Evolutionary conservation across 2,888 invertebrate genomes (phyloP).

Genomic region (Branchinecta sandiegonensis): DNA sequence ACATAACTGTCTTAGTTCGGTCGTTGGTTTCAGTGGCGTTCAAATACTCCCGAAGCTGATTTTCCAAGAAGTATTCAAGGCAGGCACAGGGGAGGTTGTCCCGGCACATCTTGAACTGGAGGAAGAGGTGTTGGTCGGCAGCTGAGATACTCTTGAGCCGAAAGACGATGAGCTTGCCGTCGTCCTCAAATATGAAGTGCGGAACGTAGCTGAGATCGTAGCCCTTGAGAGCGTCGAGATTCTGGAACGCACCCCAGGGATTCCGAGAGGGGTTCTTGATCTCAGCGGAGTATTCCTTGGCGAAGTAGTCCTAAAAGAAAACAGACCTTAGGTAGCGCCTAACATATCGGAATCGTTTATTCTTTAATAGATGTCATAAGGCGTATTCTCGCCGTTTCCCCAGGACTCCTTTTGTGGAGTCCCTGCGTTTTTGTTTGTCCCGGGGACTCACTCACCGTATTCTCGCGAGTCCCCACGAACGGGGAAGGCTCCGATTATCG

Average conservation of each 20-base stretch:
- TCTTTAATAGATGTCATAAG: no score
- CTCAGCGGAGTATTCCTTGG: background rate
- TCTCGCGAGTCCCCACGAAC: no score
- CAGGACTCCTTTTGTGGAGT: no score
- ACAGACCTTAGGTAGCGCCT: background rate
- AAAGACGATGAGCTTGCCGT: background rate
- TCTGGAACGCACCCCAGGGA: background rate
- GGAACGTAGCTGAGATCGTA: background rate
- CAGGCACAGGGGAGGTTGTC: background rate
- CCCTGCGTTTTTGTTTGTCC: no score
- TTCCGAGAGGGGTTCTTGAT: background rate
- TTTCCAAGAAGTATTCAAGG: conserved; percentile 1
- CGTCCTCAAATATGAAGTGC: background rate
- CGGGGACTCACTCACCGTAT: no score
- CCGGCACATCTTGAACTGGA: background rate
- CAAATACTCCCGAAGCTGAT: background rate
- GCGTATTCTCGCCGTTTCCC: no score
- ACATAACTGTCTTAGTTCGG: conserved; percentile 1
- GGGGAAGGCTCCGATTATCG: no score
- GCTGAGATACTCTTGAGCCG: background rate
- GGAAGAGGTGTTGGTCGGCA: background rate
- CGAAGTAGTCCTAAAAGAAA: background rate
- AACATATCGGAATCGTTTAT: no score
- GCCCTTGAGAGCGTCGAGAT: background rate
- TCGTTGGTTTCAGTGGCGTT: background rate